Base-by-base conservation (phyloP, 2,113 vertebrate genomes). In the Muntiacus reevesi region DNA sequence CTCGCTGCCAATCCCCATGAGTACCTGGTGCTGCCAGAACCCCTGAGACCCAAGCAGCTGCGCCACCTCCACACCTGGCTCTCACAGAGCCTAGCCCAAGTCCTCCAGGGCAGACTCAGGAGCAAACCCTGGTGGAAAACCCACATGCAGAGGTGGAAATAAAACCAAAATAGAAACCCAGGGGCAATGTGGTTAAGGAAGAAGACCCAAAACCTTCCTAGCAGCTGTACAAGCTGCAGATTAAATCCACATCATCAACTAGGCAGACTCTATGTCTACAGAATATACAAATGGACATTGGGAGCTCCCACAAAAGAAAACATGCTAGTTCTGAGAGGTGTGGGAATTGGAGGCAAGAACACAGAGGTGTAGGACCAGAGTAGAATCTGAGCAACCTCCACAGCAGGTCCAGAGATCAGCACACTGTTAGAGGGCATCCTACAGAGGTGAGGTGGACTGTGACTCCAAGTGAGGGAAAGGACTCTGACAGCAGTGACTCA, bases 1-100 rank as follows among this genome's bases (percentile, higher is more conserved):
- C 33, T 67, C 0, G 0, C 8, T 0, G 17, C 33, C 33, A 36
- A 67, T 17, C 30, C 4, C 33, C 17, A 17, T 67, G 33, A 67
- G 33, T 21, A 67, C 17, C 64, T 67, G 64, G 16, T 2, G 0
- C 33, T 10, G 17, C 17, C 64, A n/a, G 64, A n/a, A 67, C 4
- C 8, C 64, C 33, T n/a, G 33, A 10, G 64, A 67, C 64, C 64
- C 64, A 67, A 67, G 33, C 8, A 36, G 33, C 17, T 67, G 64
- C 33, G 36, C 8, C 33, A 10, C 64, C 17, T 67, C 33, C 3
- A 67, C 33, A 36, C 33, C 33, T 67, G 64, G 64, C 64, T 33
- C 64, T 67, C 64, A 67, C 8, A 10, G 33, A 1, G 33, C 33
- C 33, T 36, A n/a, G 8, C 33, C 3, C 33, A 67, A 10, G 64